phyloP scores from a whole-genome alignment of 2,888 invertebrate genomes.

The Eulithis prunata region DNA sequence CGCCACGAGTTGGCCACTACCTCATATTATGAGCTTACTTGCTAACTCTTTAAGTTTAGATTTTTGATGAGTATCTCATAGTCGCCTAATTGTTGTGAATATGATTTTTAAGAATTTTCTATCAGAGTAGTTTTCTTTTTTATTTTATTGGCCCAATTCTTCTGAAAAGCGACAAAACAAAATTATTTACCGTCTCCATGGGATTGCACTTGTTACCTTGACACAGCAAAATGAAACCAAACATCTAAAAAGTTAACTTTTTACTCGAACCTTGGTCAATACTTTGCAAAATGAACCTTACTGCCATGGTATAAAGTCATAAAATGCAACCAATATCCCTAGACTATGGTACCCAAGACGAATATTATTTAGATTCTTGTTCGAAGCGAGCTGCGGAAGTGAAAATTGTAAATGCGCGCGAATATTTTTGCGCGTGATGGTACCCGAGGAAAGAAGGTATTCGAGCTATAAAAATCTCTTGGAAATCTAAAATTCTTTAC shows the following conservation, averaged over 20 bases:
- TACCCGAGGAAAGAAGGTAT: slow-evolving; percentile 21
- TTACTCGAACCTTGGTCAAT: slow-evolving; percentile 5
- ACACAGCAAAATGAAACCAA: slow-evolving; percentile 15
- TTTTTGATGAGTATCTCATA: too few species aligned
- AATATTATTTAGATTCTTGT: slow-evolving; percentile 58
- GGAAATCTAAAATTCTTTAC: slow-evolving; percentile 13
- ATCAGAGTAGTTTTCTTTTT: background rate
- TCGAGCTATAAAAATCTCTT: slow-evolving; percentile 13
- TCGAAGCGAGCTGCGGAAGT: slow-evolving; percentile 46
- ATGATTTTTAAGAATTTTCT: too few species aligned
- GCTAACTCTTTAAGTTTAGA: too few species aligned
- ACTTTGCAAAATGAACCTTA: slow-evolving; percentile 17
- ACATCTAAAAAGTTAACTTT: slow-evolving; percentile 11
- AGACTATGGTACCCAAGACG: slow-evolving; percentile 31
- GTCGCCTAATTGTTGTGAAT: too few species aligned
- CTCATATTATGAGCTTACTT: too few species aligned
- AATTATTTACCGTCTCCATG: background rate
- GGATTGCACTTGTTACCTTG: slow-evolving; percentile 18
- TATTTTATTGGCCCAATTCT: background rate
- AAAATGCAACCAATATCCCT: slow-evolving; percentile 12
- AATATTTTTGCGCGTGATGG: slow-evolving; percentile 31
- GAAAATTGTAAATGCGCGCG: slow-evolving; percentile 31
- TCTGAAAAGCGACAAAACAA: background rate
- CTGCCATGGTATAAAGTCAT: slow-evolving; percentile 1
- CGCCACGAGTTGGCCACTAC: too few species aligned